These are phyloP conservation scores for Arnoldichthys spilopterus DNA, from an alignment of 2,797 vertebrate species.

Conservation along the genomic window DNA sequence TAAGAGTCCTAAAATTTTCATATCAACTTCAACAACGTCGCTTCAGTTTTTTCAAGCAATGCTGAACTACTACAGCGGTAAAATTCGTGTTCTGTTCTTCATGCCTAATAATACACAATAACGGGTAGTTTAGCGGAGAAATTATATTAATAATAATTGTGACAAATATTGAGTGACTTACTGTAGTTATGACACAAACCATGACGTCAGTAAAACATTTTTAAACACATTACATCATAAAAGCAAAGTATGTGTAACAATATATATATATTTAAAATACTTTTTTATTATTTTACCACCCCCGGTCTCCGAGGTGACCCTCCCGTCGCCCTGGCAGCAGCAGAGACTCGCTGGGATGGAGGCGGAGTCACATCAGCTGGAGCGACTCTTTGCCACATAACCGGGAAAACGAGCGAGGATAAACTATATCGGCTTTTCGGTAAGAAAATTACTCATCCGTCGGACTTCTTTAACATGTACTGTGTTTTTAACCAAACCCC, in stretches of 20 bases:
- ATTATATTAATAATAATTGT: background rate
- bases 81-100: no score
- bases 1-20: background rate
- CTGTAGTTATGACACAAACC: background rate
- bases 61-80: background rate
- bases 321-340: slow-evolving; percentile 26
- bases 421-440: background rate
- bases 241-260: no score
- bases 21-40: no score
- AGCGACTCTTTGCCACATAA: background rate
- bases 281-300: background rate
- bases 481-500: background rate
- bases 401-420: background rate
- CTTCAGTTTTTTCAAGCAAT: no score
- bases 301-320: background rate
- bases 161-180: background rate
- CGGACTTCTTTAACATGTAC: background rate
- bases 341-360: slow-evolving; percentile 6
- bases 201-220: background rate
- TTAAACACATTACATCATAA: background rate
- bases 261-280: no score
- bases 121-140: background rate
- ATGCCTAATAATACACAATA: no score
- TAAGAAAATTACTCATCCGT: background rate
- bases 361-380: slow-evolving; percentile 18